Evolutionary conservation across 2,797 vertebrate genomes (phyloP).

Genomic region (Toxotes lorentzi): DNA sequence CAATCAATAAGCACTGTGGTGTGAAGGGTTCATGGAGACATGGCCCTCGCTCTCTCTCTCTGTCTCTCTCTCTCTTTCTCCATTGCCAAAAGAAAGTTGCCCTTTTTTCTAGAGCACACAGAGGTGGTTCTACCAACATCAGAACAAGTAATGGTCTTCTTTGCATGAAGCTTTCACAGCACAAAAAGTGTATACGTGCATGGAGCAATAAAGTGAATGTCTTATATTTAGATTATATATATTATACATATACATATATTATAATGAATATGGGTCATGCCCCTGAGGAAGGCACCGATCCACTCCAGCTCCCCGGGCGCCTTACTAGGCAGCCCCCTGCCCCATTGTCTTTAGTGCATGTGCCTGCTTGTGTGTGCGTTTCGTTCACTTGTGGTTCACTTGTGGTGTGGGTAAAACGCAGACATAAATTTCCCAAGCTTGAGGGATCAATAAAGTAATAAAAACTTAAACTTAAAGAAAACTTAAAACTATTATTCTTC

Average conservation of each 20-base stretch:
- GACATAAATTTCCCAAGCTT: too few relatives aligned
- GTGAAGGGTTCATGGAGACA: constrained; percentile 67
- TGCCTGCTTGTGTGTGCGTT: too few relatives aligned
- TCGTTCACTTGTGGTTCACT: too few relatives aligned
- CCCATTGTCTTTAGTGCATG: too few relatives aligned
- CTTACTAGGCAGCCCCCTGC: too few relatives aligned
- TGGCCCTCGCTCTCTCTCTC: constrained; percentile 20
- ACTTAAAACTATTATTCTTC: not conserved
- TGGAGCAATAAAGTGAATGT: not conserved
- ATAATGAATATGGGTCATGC: too few relatives aligned
- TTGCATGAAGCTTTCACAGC: not conserved
- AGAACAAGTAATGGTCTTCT: not conserved
- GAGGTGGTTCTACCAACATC: constrained; percentile 40
- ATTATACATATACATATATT: too few relatives aligned
- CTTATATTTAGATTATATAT: not conserved
- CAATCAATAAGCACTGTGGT: constrained; percentile 79
- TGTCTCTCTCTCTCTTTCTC: constrained; percentile 39
- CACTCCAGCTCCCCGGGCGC: too few relatives aligned
- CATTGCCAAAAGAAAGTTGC: constrained; percentile 57
- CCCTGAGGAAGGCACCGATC: too few relatives aligned
- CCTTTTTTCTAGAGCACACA: constrained; percentile 47
- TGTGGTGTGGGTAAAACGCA: too few relatives aligned
- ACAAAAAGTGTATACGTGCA: not conserved
- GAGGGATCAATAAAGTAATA: too few relatives aligned
- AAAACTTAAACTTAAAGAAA: too few relatives aligned